Evolutionary conservation across 2,113 vertebrate genomes (phyloP).

Genomic region (Apodemus sylvaticus): DNA sequence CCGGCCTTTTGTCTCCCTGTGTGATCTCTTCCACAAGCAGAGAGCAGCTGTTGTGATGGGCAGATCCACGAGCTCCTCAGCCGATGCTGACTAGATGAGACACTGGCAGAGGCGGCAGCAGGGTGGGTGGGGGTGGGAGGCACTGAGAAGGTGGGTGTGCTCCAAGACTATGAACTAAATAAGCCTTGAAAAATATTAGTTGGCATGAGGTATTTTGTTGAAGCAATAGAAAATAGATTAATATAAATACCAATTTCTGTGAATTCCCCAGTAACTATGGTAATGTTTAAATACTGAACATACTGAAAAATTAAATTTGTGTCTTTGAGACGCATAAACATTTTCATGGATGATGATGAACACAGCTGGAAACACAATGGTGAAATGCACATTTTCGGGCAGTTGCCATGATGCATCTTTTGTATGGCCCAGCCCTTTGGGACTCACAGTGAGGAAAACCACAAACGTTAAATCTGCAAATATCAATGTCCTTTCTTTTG

Average conservation of each 20-base stretch:
- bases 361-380: background rate
- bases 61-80: no score
- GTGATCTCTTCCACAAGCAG: background rate
- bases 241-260: background rate
- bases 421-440: background rate
- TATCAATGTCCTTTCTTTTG: background rate
- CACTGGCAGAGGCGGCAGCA: background rate
- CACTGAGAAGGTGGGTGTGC: background rate
- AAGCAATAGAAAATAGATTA: background rate
- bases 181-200: background rate
- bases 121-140: background rate
- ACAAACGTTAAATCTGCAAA: background rate
- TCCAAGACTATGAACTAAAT: background rate
- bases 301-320: slow-evolving; percentile 2
- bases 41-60: no score
- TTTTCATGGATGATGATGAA: background rate
- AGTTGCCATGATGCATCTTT: background rate
- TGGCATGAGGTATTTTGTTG: background rate
- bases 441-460: background rate
- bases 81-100: background rate
- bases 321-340: background rate
- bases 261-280: background rate
- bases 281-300: background rate
- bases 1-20: background rate
- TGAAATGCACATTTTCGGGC: background rate